These are phyloP conservation scores for Crenichthys baileyi DNA, from an alignment of 2,797 vertebrate genomes.

Conservation along the genomic window DNA sequence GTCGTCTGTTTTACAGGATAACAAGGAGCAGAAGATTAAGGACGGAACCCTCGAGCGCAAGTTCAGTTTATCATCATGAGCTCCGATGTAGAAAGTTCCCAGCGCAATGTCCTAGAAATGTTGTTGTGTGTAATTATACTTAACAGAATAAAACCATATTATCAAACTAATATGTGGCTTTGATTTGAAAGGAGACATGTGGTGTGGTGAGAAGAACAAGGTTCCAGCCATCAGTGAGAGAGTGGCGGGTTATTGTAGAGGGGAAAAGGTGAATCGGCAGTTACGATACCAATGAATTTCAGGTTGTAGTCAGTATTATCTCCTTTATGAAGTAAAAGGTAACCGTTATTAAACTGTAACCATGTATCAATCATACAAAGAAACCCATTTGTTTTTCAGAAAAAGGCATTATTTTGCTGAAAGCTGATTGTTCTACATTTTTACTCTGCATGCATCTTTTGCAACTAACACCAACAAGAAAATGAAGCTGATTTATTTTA, in stretches of 20 bases:
- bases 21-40: constrained; percentile 80
- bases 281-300: neutral
- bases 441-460: neutral
- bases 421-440: neutral
- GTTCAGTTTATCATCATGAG: constrained; percentile 78
- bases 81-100: constrained; percentile 36
- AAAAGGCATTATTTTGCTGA: neutral
- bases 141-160: constrained; percentile 76
- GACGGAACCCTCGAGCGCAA: constrained; percentile 83
- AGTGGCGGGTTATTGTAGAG: too few species aligned
- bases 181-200: constrained; percentile 24
- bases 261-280: neutral
- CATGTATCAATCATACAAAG: too few species aligned
- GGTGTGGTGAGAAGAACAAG: neutral
- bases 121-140: constrained; percentile 70
- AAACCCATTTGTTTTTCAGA: neutral
- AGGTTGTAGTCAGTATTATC: neutral
- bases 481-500: neutral
- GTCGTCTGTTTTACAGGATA: constrained; percentile 81
- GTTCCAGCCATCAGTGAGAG: neutral
- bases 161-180: constrained; percentile 41
- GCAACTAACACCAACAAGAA: neutral
- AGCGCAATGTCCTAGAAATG: constrained; percentile 53
- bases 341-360: neutral
- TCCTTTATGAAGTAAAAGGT: neutral